phyloP scores from a whole-genome alignment of 2,888 invertebrate genomes.

The Pterostichus madidus region DNA sequence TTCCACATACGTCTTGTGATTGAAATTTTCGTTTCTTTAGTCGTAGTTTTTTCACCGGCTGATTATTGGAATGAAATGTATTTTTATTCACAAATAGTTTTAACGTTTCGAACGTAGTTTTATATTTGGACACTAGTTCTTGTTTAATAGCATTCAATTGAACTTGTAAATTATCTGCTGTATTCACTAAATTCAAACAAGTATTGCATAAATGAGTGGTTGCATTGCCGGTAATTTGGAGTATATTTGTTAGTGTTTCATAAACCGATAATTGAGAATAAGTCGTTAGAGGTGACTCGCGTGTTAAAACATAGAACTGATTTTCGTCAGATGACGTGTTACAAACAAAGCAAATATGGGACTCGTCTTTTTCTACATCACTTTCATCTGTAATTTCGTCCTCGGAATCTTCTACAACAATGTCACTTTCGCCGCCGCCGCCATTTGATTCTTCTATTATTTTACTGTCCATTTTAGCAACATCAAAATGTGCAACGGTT shows the following conservation, averaged over 20 bases:
- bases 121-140: conserved; percentile 73
- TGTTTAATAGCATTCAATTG: conserved; percentile 73
- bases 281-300: conserved; percentile 74
- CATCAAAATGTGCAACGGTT: conserved; percentile 36
- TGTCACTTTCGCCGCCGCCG: conserved; percentile 73
- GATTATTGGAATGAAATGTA: conserved; percentile 38
- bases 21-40: conserved; percentile 63
- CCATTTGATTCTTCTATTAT: conserved; percentile 73
- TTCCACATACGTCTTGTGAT: conserved; percentile 68
- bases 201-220: conserved; percentile 74
- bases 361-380: conserved; percentile 63
- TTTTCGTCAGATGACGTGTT: conserved; percentile 73
- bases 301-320: conserved; percentile 74
- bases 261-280: conserved; percentile 75
- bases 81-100: conserved; percentile 42
- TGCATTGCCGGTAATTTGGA: conserved; percentile 70
- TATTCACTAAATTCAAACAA: conserved; percentile 75
- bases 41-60: conserved; percentile 62
- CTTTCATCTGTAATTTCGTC: conserved; percentile 73
- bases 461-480: conserved; percentile 69
- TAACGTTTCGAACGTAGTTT: conserved; percentile 69
- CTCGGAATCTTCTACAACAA: conserved; percentile 76
- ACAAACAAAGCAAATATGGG: conserved; percentile 73
- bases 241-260: conserved; percentile 72
- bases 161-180: conserved; percentile 75